phyloP scores from a whole-genome alignment of 2,113 vertebrate species.

The Colossoma macropomum region DNA sequence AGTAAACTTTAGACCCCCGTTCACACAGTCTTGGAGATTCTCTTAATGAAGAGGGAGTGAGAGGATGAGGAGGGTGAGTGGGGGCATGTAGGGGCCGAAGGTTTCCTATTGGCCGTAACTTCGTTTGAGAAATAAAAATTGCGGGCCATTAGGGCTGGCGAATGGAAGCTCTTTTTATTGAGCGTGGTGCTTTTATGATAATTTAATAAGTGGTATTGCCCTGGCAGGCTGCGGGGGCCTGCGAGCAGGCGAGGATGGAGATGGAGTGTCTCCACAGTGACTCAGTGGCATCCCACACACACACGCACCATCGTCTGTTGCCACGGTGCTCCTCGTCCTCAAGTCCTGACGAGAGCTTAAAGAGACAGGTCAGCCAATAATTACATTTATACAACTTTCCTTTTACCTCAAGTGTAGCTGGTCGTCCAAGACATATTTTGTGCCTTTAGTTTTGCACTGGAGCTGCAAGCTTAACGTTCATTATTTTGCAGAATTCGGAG shows the following conservation, averaged over 20 bases:
- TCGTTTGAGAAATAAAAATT: slow-evolving; percentile 81
- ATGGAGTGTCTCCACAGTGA: slow-evolving; percentile 62
- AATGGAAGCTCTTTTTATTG: slow-evolving; percentile 73
- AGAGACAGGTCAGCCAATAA: neutral
- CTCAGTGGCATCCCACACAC: slow-evolving; percentile 59
- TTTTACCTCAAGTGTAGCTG: too few species aligned
- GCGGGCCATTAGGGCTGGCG: slow-evolving; percentile 75
- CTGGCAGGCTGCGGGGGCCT: slow-evolving; percentile 61
- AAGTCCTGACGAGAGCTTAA: slow-evolving; percentile 36
- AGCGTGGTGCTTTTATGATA: slow-evolving; percentile 75
- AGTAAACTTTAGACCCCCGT: neutral
- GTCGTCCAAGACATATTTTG: too few species aligned
- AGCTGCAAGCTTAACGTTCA: too few species aligned
- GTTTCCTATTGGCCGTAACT: slow-evolving; percentile 74
- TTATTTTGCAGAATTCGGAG: too few species aligned
- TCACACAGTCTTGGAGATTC: neutral
- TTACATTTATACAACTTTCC: neutral
- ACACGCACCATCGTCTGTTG: slow-evolving; percentile 60
- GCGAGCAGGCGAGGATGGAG: slow-evolving; percentile 56
- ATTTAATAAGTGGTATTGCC: slow-evolving; percentile 75
- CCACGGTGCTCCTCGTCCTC: slow-evolving; percentile 25
- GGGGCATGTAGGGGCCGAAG: slow-evolving; percentile 60
- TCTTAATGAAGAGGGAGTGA: slow-evolving; percentile 47
- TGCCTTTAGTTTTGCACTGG: too few species aligned
- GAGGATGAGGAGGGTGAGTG: slow-evolving; percentile 26